Evolutionary conservation across 2,888 invertebrate species (phyloP).

Genomic region (Tyria jacobaeae): DNA sequence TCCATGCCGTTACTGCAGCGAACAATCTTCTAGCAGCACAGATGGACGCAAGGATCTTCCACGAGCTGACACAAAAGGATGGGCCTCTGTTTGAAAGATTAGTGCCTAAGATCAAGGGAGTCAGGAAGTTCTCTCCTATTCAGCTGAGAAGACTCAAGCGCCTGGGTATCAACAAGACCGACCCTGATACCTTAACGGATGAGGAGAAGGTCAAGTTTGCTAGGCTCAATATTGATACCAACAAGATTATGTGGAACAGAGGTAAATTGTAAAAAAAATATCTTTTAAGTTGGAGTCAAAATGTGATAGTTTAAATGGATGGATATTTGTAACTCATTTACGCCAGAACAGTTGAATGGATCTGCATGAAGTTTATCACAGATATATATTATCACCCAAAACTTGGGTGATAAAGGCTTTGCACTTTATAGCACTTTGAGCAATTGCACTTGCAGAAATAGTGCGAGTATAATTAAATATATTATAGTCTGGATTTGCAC

Average conservation of each 20-base stretch:
- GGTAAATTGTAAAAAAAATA: slow-evolving; percentile 79
- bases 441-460: no score
- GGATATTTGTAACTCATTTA: no score
- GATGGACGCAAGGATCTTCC: slow-evolving; percentile 98
- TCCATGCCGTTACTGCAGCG: slow-evolving; percentile 99
- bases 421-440: no score
- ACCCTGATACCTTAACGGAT: slow-evolving; percentile 92
- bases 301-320: no score
- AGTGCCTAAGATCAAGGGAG: slow-evolving; percentile 94
- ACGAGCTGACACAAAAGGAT: slow-evolving; percentile 97
- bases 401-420: no score
- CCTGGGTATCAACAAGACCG: slow-evolving; percentile 94
- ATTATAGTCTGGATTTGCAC: no score
- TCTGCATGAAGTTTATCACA: no score
- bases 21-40: slow-evolving; percentile 99
- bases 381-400: no score
- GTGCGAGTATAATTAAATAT: no score
- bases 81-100: slow-evolving; percentile 94
- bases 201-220: slow-evolving; percentile 94
- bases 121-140: slow-evolving; percentile 94
- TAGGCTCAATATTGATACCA: slow-evolving; percentile 95
- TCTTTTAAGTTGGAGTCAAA: no score
- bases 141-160: slow-evolving; percentile 91
- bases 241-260: slow-evolving; percentile 97
- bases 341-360: no score